A percentile compares a stretch with the other conserved stretches of the same genome.
These are phyloP conservation scores for Eriocheir sinensis DNA, from an alignment of 1,140 invertebrate species.

Conservation along the genomic window DNA sequence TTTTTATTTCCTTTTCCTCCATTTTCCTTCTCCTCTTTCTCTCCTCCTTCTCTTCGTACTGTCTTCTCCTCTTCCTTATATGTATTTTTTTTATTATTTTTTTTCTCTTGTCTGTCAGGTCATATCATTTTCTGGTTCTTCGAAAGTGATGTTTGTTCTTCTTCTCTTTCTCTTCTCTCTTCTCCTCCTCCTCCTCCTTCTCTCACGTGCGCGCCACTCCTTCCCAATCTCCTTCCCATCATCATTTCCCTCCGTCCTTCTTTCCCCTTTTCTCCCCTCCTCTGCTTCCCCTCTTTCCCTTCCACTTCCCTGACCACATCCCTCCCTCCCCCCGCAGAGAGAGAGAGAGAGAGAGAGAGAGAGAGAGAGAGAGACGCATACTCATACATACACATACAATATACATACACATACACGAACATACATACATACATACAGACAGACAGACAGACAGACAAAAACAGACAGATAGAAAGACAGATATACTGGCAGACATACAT, in stretches of 20 bases:
- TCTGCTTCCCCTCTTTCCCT: neutral
- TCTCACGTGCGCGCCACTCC: neutral
- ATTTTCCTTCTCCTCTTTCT: neutral
- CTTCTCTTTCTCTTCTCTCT: neutral
- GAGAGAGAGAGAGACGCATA: neutral
- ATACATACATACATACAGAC: neutral
- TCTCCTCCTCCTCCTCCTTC: too few species aligned
- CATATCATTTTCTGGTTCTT: neutral
- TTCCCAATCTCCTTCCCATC: neutral
- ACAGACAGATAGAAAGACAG: neutral
- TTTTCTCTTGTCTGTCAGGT: neutral
- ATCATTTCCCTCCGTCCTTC: neutral
- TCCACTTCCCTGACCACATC: neutral
- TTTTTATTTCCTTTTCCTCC: neutral
- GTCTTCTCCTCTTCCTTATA: neutral
- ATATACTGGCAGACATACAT: neutral
- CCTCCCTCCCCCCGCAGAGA: neutral
- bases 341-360: constrained; percentile 22
- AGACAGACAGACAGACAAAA: neutral
- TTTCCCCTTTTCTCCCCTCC: neutral
- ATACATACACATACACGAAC: neutral
- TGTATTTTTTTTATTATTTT: neutral
- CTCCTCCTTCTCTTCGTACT: neutral
- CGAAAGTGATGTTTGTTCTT: neutral
- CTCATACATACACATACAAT: neutral